Percentiles rank a stretch among this genome's conserved stretches.
These are phyloP conservation scores for Drosophila orosa DNA, from an alignment of 1,140 invertebrate species.

Conservation along the genomic window DNA sequence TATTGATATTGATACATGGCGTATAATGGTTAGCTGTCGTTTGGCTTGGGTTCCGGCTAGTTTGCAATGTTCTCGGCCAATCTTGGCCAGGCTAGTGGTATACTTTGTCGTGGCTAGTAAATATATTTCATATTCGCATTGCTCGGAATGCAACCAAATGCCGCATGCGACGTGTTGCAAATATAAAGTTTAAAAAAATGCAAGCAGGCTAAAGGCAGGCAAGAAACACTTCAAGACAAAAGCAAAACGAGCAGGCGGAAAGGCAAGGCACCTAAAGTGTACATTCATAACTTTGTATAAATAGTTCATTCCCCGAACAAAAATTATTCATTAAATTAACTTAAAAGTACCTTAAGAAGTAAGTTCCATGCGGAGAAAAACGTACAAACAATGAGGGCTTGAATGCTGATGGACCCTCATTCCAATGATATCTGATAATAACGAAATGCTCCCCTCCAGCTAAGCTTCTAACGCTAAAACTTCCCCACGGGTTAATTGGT, in stretches of 20 bases:
- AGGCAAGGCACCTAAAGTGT: slow-evolving; percentile 42
- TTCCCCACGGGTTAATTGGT: background rate
- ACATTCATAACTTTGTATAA: slow-evolving; percentile 1
- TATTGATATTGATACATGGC: slow-evolving; percentile 48
- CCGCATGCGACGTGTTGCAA: slow-evolving; percentile 66
- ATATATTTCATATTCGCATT: slow-evolving; percentile 45
- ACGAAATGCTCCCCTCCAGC: background rate
- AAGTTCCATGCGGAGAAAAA: background rate
- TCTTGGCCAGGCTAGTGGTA: slow-evolving; percentile 27
- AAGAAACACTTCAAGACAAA: slow-evolving; percentile 47
- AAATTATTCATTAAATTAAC: slow-evolving; percentile 17
- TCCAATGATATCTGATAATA: background rate
- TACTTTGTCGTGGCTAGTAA: slow-evolving; percentile 40
- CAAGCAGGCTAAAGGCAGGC: slow-evolving; percentile 60
- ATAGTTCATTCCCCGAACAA: slow-evolving; percentile 1
- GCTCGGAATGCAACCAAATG: slow-evolving; percentile 63
- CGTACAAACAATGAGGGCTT: background rate
- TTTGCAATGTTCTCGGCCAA: slow-evolving; percentile 40
- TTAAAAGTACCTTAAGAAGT: slow-evolving; percentile 41
- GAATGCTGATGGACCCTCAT: background rate
- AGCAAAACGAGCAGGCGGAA: slow-evolving; percentile 27
- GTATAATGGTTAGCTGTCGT: slow-evolving; percentile 48
- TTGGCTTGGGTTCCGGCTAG: slow-evolving; percentile 50
- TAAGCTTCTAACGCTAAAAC: background rate
- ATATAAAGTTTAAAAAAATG: slow-evolving; percentile 51